Evolutionary conservation across 2,113 vertebrate species (phyloP).

Genomic region (Dermatemys mawii): DNA sequence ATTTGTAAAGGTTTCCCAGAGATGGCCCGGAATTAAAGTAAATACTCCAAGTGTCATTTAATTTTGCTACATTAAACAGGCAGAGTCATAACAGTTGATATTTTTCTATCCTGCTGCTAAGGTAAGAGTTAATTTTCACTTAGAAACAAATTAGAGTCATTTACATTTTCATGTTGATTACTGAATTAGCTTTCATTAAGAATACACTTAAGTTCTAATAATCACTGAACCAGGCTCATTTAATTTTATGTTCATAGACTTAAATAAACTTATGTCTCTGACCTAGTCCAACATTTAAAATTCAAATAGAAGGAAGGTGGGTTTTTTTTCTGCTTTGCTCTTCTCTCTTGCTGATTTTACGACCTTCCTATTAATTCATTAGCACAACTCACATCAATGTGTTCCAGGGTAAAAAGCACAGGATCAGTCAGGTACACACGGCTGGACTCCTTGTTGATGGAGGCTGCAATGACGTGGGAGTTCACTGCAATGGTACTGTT

Average conservation of each 20-base stretch:
- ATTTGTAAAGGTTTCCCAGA: background rate
- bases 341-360: slow-evolving; percentile 78
- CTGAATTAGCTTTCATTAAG: slow-evolving; percentile 99
- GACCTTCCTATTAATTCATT: slow-evolving; percentile 74
- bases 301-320: slow-evolving; percentile 82
- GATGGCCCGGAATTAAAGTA: background rate
- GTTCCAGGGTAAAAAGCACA: slow-evolving; percentile 95
- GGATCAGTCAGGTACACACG: slow-evolving; percentile 96
- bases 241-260: slow-evolving; percentile 96
- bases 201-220: slow-evolving; percentile 96
- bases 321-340: slow-evolving; percentile 56
- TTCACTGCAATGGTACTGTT: slow-evolving; percentile 95
- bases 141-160: slow-evolving; percentile 92
- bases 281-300: slow-evolving; percentile 89
- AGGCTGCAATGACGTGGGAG: slow-evolving; percentile 96
- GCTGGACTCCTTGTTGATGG: slow-evolving; percentile 99
- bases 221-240: slow-evolving; percentile 91
- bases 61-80: slow-evolving; percentile 33
- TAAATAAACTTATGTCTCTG: slow-evolving; percentile 90
- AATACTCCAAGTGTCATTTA: slow-evolving; percentile 26
- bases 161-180: slow-evolving; percentile 98
- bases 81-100: slow-evolving; percentile 52
- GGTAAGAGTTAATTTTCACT: slow-evolving; percentile 94
- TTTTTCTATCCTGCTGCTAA: slow-evolving; percentile 85
- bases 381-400: slow-evolving; percentile 93